phyloP scores from a whole-genome alignment of 2,888 invertebrate species.

The Acleris emargana region DNA sequence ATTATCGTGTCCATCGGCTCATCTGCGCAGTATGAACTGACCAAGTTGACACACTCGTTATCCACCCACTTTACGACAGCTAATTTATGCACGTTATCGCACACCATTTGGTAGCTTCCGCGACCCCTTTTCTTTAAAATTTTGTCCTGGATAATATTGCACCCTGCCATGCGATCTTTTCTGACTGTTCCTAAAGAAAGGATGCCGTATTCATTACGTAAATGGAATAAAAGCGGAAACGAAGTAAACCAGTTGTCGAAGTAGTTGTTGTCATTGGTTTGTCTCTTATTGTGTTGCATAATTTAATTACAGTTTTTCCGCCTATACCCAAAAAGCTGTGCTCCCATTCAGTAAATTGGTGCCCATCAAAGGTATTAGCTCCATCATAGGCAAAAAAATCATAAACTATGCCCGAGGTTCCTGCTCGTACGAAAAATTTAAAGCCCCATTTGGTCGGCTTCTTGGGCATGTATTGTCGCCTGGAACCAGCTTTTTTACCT shows the following conservation, averaged over 20 bases:
- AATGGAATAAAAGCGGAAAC: conserved; percentile 5
- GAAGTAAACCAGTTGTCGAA: conserved; percentile 24
- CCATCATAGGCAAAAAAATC: too few species aligned
- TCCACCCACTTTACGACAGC: conserved; percentile 30
- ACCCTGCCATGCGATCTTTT: conserved; percentile 7
- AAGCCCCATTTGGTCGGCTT: conserved; percentile 19
- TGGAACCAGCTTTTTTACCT: conserved; percentile 37
- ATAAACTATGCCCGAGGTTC: too few species aligned
- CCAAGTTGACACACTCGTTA: conserved; percentile 22
- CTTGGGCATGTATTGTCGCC: conserved; percentile 36
- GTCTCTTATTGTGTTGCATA: conserved; percentile 35
- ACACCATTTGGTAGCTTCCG: conserved; percentile 30
- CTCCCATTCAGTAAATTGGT: too few species aligned
- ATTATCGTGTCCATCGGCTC: conserved; percentile 28
- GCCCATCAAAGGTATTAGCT: too few species aligned
- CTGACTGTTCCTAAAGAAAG: neutral
- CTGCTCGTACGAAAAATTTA: too few species aligned
- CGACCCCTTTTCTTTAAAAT: conserved; percentile 27
- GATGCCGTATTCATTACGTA: conserved; percentile 12
- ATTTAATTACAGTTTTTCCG: conserved; percentile 32
- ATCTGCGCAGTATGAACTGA: conserved; percentile 26
- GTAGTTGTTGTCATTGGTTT: conserved; percentile 33
- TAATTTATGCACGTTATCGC: conserved; percentile 28
- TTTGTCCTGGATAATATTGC: conserved; percentile 25
- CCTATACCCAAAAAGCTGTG: neutral